Evolutionary conservation across 2,113 vertebrate genomes (phyloP).

Genomic region (Ariopsis seemanni): DNA sequence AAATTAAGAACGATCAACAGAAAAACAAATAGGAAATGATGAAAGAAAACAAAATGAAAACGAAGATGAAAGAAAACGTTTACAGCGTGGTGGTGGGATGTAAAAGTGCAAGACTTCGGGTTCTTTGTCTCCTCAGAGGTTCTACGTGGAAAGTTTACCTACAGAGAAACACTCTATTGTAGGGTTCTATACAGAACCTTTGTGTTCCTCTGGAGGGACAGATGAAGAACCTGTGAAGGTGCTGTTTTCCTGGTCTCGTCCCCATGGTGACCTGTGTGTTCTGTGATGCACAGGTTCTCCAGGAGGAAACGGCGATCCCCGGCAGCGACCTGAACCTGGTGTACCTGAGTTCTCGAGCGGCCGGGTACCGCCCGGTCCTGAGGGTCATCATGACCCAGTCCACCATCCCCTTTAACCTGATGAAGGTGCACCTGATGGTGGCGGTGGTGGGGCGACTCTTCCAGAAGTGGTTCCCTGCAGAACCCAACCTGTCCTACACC

Average conservation of each 20-base stretch:
- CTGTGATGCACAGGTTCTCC: slow-evolving; percentile 81
- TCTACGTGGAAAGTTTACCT: background rate
- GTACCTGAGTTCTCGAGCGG: slow-evolving; percentile 91
- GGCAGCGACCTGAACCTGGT: slow-evolving; percentile 90
- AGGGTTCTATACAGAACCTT: background rate
- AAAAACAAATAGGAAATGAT: background rate
- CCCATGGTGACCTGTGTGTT: background rate
- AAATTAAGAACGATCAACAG: background rate
- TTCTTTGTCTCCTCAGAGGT: background rate
- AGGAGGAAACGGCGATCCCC: slow-evolving; percentile 92
- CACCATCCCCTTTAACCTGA: slow-evolving; percentile 92
- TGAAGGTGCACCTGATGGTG: slow-evolving; percentile 99
- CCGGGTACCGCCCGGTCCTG: slow-evolving; percentile 94
- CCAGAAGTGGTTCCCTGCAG: slow-evolving; percentile 98
- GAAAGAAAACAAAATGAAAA: background rate
- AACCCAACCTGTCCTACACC: slow-evolving; percentile 93
- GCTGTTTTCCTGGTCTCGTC: background rate
- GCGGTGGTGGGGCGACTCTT: slow-evolving; percentile 96
- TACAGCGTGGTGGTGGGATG: background rate
- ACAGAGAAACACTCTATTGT: background rate
- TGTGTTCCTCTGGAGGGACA: background rate
- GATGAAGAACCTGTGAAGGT: background rate
- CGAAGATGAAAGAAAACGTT: background rate
- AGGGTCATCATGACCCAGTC: slow-evolving; percentile 96
- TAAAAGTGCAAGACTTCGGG: background rate